Evolutionary conservation across 1,140 invertebrate genomes (phyloP).

Genomic region (Drosophila pseudoobscura): DNA sequence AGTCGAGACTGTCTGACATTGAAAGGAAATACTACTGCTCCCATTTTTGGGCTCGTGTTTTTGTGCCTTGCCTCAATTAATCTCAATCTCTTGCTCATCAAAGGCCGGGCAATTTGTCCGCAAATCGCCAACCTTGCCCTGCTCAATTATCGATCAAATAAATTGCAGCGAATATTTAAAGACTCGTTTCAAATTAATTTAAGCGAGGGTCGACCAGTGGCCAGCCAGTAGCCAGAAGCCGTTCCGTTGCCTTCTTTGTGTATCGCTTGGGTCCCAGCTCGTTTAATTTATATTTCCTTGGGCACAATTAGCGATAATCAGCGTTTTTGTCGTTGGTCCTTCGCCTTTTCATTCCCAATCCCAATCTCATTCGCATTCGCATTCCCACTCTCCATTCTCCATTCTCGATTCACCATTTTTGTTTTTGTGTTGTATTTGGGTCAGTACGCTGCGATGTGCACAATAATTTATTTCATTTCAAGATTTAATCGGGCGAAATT

Average conservation of each 20-base stretch:
- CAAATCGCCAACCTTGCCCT: slow-evolving; percentile 49
- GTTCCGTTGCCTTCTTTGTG: neutral
- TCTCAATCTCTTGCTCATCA: slow-evolving; percentile 34
- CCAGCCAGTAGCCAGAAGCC: neutral
- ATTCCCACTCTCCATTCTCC: slow-evolving; percentile 13
- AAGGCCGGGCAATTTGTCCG: slow-evolving; percentile 11
- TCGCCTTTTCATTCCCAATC: slow-evolving; percentile 19
- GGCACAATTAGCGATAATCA: slow-evolving; percentile 76
- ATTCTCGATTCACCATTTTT: slow-evolving; percentile 3
- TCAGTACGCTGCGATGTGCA: slow-evolving; percentile 65
- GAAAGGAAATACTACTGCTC: slow-evolving; percentile 5
- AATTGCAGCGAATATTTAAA: slow-evolving; percentile 45
- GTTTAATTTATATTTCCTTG: slow-evolving; percentile 68
- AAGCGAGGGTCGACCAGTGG: slow-evolving; percentile 21
- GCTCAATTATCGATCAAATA: slow-evolving; percentile 55
- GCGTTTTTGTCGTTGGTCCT: slow-evolving; percentile 36
- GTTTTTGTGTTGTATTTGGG: slow-evolving; percentile 57
- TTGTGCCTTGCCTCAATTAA: slow-evolving; percentile 14
- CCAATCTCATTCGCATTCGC: slow-evolving; percentile 37
- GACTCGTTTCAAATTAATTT: slow-evolving; percentile 39
- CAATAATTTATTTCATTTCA: slow-evolving; percentile 72
- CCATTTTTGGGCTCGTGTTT: slow-evolving; percentile 3
- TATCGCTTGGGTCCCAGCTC: slow-evolving; percentile 21
- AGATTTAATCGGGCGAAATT: slow-evolving; percentile 62
- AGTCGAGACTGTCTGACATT: slow-evolving; percentile 10